phyloP scores from a whole-genome alignment of 2,888 invertebrate species.

The Seira sanloemensis region DNA sequence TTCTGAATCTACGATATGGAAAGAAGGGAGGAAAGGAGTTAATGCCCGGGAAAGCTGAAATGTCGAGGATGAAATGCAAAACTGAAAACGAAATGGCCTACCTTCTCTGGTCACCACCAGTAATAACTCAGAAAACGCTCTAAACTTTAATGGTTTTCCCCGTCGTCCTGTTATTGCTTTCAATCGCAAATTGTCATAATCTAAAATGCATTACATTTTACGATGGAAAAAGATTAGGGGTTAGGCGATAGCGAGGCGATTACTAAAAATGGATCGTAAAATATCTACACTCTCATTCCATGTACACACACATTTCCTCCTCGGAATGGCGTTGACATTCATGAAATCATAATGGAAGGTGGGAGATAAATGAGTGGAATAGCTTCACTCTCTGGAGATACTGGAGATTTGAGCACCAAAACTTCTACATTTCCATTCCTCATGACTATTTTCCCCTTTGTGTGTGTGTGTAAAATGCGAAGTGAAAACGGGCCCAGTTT shows the following conservation, averaged over 20 bases:
- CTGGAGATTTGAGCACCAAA: background rate
- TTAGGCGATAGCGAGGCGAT: conserved; percentile 26
- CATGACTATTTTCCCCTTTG: background rate
- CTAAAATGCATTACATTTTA: conserved; percentile 23
- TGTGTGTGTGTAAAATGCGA: background rate
- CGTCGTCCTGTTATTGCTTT: conserved; percentile 16
- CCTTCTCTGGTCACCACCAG: background rate
- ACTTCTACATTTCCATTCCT: background rate
- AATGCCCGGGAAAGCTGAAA: background rate
- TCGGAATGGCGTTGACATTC: conserved; percentile 44
- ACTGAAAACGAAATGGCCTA: background rate
- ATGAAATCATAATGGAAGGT: conserved; percentile 16
- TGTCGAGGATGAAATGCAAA: background rate
- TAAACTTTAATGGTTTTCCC: conserved; percentile 3
- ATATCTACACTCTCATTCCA: conserved; percentile 5
- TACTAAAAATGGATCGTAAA: conserved; percentile 38
- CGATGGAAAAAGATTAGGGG: conserved; percentile 37
- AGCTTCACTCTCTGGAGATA: background rate
- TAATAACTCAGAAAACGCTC: background rate
- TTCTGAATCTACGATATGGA: too few relatives aligned
- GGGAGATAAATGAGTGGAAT: conserved; percentile 1
- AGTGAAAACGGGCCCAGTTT: background rate
- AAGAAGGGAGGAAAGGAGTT: background rate
- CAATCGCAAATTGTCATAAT: conserved; percentile 51
- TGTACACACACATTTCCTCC: conserved; percentile 1